A percentile compares a stretch with the other conserved stretches of the same genome.
These are phyloP conservation scores for Brachirus orientalis DNA, from an alignment of 2,113 vertebrate species.

Conservation along the genomic window DNA sequence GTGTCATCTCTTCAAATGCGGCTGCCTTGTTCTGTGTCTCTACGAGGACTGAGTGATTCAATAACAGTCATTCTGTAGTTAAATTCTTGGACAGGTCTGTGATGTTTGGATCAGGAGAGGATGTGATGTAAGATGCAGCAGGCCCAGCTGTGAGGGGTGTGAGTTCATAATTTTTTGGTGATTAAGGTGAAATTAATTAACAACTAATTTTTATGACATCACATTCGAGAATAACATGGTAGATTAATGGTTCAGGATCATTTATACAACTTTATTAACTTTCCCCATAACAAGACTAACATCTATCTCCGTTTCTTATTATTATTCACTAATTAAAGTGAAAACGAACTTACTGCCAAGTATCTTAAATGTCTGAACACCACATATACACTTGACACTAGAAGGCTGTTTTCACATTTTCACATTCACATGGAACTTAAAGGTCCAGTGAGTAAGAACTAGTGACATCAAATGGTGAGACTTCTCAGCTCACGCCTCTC, in stretches of 20 bases:
- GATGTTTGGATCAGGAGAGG: constrained; percentile 6
- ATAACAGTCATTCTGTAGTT: background rate
- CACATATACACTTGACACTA: too few species aligned
- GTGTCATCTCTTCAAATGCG: background rate
- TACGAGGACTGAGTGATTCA: background rate
- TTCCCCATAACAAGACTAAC: too few species aligned
- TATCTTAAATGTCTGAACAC: too few species aligned
- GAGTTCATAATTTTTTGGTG: background rate
- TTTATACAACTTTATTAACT: background rate
- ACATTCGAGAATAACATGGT: background rate
- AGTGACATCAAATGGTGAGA: too few species aligned
- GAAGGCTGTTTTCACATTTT: too few species aligned
- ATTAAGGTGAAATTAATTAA: background rate
- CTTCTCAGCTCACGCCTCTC: too few species aligned
- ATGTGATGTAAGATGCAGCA: background rate
- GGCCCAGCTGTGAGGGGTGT: constrained; percentile 1
- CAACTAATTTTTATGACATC: background rate
- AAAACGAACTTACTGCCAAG: too few species aligned
- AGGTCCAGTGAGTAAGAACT: too few species aligned
- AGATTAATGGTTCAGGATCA: background rate
- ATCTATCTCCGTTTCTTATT: too few species aligned
- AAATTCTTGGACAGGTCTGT: background rate
- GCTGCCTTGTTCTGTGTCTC: background rate
- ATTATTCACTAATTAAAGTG: too few species aligned
- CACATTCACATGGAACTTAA: too few species aligned